Base-by-base conservation (phyloP, 35 echinoderm and acorn worm species). In the Strongylocentrotus purpuratus region DNA sequence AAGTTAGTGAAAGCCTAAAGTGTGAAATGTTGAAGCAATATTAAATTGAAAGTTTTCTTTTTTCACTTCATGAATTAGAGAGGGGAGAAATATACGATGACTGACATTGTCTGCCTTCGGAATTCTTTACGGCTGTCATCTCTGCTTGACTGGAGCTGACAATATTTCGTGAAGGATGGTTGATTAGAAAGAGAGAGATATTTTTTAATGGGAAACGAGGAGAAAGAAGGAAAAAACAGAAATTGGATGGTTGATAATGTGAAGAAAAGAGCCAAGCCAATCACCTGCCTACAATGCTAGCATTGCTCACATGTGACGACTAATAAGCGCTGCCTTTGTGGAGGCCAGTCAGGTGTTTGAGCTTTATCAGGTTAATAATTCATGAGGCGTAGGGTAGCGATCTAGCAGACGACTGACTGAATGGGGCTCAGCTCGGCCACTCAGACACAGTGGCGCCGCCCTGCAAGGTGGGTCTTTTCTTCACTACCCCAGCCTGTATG, bases 281-380 rank as follows among this genome's bases (percentile, higher is more conserved):
- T 93, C 91, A 93, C 91, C 46, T 93, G 91, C 91, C 48, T 58
- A 93, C 48, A 55, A 93, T 93, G 48, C 48, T 55, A 4, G 17
- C 91, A 25, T 22, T 5, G 48, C 91, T 93, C 91, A 58, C 91
- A 93, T 93, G 91, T 93, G 91, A 93, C 91, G 91, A 32, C 91
- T 93, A 93, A 93, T 93, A 58, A 41, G 46, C 91, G 48, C 91
- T 58, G 91, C 48, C 91, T 93, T 93, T 93, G 91, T 93, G 17
- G 87, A 93, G 31, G 46, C 87, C 46, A 58, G 91, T 93, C 91
- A 93, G 91, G 91, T 93, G 91, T 93, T 93, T 15, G 91, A 93
- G 33, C 48, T 78, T 93, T 46, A 93, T 93, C 91, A 93, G 91
- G 91, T 93, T 93, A 93, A 93, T 93, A 93, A 93, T 93, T 93